Evolutionary conservation across 2,888 invertebrate species (phyloP), one percentile per base, ranked within the genome.

Genomic region (Cerceris rybyensis): DNA sequence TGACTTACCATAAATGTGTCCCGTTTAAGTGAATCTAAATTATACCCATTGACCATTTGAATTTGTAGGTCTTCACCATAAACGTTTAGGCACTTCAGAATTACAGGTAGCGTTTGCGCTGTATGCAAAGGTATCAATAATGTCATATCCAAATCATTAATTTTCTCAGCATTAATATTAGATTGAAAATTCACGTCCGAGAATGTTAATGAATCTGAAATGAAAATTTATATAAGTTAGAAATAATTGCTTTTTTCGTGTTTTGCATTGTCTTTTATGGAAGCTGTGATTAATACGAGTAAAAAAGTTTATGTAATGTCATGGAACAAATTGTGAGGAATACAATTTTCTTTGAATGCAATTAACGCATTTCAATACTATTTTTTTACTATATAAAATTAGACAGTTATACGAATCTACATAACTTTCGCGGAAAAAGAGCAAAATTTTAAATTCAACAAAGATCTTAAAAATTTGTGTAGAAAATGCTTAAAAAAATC

Each of bases 1-100:
- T 28, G 1, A 46, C 5, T 7, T 55, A 94, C 95, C 94, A 93
- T 92, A 11, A 94, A 87, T 0, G 94, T 94, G 75, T 94, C 94
- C 16, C 88, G 73, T 70, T 92, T 93, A 85, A 94, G 94, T 50
- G 91, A 75, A 2, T 87, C 74, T 16, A 95, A 87, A 80, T 93
- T 88, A 0, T 92, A 77, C 0, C 89, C 92, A 85, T 95, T 95
- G 0, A 94, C 84, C 0, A 50, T 79, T 0, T 13, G 41, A 11
- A 86, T 73, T 14, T 84, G 69, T 14, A 90, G 13, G 8, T 86
- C 82, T 13, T 83, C 75, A 0, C 90, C 87, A 1, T 79, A 85
- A 9, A 94, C 73, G 74, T 93, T 90, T 0, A 84, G 85, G 61
- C 94, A 91, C 0, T 84, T 68, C 0, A 94, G 75, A 16, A 86